These are phyloP conservation scores for Hyles euphorbiae DNA, from an alignment of 1,140 invertebrate genomes.

Conservation along the genomic window DNA sequence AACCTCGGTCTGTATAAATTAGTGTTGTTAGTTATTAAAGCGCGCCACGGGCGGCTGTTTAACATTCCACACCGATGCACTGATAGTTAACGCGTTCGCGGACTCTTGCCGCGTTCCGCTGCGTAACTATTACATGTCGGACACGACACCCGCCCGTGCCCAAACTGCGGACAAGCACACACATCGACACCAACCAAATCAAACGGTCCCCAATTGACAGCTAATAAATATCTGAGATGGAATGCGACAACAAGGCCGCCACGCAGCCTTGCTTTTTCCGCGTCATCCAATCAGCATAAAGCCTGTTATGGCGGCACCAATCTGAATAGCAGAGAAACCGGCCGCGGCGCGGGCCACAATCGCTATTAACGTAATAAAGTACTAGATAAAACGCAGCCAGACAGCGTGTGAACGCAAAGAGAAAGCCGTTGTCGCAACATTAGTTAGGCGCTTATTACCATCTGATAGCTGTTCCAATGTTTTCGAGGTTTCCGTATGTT, in stretches of 20 bases:
- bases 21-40: slow-evolving; percentile 37
- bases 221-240: slow-evolving; percentile 40
- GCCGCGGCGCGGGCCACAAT: slow-evolving; percentile 60
- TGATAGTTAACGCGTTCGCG: slow-evolving; percentile 26
- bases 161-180: slow-evolving; percentile 2
- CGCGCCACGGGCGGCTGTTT: slow-evolving; percentile 33
- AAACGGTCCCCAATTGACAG: slow-evolving; percentile 30
- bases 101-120: slow-evolving; percentile 14
- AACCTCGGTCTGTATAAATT: slow-evolving; percentile 32
- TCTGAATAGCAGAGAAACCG: slow-evolving; percentile 59
- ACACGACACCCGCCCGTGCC: slow-evolving; percentile 10
- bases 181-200: slow-evolving; percentile 26
- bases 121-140: slow-evolving; percentile 20
- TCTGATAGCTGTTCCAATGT: slow-evolving; percentile 40
- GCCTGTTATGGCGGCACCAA: slow-evolving; percentile 48
- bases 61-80: slow-evolving; percentile 31
- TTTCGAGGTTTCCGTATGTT: slow-evolving; percentile 33
- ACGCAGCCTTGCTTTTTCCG: slow-evolving; percentile 61
- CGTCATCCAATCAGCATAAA: slow-evolving; percentile 60
- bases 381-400: slow-evolving; percentile 61
- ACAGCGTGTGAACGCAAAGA: slow-evolving; percentile 69
- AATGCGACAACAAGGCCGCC: slow-evolving; percentile 59
- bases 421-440: slow-evolving; percentile 68
- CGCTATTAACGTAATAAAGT: slow-evolving; percentile 68
- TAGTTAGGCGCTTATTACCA: slow-evolving; percentile 54